A percentile compares a stretch with the other conserved stretches of the same genome.
Conservation (phyloP, 2,888 invertebrate species). For the Scaptodrosophila latifasciaeformis region DNA sequence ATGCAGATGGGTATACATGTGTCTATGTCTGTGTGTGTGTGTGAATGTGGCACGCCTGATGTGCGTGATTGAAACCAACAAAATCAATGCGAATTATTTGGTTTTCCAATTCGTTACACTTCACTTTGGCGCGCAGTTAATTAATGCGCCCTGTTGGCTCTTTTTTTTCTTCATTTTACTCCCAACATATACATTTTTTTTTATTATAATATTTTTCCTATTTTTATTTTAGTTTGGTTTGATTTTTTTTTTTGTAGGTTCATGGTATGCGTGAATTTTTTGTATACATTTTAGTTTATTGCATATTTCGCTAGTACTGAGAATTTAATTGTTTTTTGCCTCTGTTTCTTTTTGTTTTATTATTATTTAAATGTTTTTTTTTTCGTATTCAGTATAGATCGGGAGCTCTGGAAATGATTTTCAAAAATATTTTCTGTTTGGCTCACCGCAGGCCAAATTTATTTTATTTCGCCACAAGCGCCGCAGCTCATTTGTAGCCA, state of each 20-base stretch:
- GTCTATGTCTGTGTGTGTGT: not conserved
- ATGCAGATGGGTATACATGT: not conserved
- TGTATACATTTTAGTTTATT: not conserved
- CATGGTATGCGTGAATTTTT: no score
- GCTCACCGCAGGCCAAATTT: constrained; percentile 48
- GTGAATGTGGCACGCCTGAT: constrained; percentile 11
- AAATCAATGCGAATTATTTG: constrained; percentile 68
- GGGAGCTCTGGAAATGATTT: not conserved
- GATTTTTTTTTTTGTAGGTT: no score
- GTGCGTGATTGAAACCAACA: constrained; percentile 49
- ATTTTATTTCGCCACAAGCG: constrained; percentile 44
- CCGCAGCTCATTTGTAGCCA: constrained; percentile 56
- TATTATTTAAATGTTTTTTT: not conserved
- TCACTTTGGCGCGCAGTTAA: constrained; percentile 56
- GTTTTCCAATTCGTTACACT: constrained; percentile 67
- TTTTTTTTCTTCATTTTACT: not conserved
- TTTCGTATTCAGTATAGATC: not conserved
- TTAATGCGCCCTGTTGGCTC: constrained; percentile 41
- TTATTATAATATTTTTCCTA: not conserved
- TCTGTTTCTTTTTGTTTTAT: not conserved
- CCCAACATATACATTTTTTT: not conserved
- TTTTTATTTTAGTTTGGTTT: no score
- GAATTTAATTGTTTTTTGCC: no score
- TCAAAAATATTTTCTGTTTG: constrained; percentile 11
- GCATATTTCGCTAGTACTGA: no score